Evolutionary conservation across 2,797 vertebrate species (phyloP).

Genomic region (Masticophis lateralis): DNA sequence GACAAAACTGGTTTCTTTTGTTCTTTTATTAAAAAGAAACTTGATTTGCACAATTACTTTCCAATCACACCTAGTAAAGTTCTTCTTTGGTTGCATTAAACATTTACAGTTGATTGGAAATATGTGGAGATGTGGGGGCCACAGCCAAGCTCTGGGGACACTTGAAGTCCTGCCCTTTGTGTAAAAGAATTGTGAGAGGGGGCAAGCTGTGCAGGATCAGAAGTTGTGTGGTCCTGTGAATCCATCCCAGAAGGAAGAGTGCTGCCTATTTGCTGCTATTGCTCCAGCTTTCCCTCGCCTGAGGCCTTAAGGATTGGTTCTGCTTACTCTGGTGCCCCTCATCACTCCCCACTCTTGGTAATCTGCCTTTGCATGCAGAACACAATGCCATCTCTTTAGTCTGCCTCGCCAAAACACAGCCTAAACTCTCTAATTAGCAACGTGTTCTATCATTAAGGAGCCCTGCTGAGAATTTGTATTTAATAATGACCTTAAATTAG

Average conservation of each 20-base stretch:
- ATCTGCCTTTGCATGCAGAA: conserved; percentile 68
- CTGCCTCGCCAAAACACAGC: conserved; percentile 69
- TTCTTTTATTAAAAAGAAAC: background rate
- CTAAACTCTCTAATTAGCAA: conserved; percentile 72
- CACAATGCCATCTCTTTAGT: conserved; percentile 55
- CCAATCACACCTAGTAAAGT: background rate
- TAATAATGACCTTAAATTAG: conserved; percentile 77
- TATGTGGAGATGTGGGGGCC: background rate
- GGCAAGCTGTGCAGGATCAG: background rate
- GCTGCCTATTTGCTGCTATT: background rate
- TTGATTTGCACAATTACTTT: background rate
- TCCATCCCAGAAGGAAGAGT: background rate
- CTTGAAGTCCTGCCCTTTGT: background rate
- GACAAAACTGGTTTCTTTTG: background rate
- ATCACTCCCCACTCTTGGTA: conserved; percentile 39
- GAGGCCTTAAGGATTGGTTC: conserved; percentile 43
- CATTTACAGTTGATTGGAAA: background rate
- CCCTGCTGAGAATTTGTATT: conserved; percentile 76
- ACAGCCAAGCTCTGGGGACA: background rate
- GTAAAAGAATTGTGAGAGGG: background rate
- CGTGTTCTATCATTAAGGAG: conserved; percentile 68
- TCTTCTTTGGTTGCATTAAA: background rate
- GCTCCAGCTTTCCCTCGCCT: conserved; percentile 7
- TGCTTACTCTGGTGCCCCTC: background rate
- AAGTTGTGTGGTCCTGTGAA: background rate